These are phyloP conservation scores for Phallusia fumigata DNA, from an alignment of 23 tunicate species.

Conservation along the genomic window DNA sequence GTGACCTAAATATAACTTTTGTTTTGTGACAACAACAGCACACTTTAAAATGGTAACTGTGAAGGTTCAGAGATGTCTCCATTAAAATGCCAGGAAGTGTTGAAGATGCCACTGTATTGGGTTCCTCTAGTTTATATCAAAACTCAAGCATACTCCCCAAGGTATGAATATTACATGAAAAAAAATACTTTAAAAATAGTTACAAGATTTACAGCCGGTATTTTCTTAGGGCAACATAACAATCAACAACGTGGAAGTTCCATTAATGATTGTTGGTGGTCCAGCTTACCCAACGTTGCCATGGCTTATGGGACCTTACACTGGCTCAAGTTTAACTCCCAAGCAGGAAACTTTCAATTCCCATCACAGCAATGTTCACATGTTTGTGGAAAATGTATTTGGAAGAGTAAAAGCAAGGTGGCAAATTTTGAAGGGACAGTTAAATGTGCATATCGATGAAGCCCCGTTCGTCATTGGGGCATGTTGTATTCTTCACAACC, in stretches of 20 bases:
- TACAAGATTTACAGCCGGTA: not conserved
- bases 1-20: not conserved
- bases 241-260: conserved; percentile 21
- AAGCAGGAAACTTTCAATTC: not conserved
- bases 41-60: not conserved
- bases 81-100: conserved; percentile 25
- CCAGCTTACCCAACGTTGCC: not conserved
- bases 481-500: conserved; percentile 38
- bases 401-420: not conserved
- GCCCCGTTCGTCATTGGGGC: conserved; percentile 27
- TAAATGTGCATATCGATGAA: conserved; percentile 16
- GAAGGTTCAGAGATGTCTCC: conserved; percentile 1
- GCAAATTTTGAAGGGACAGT: not conserved
- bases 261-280: conserved; percentile 19
- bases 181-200: not conserved
- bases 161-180: not conserved
- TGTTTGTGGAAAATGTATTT: conserved; percentile 10
- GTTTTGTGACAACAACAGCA: not conserved
- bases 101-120: not conserved
- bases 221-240: not conserved
- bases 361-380: conserved; percentile 22
- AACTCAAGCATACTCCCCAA: not conserved
- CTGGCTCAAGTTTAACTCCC: conserved; percentile 7
- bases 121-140: conserved; percentile 1
- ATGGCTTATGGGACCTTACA: not conserved